Conservation (phyloP, 1,140 invertebrate species). For the Drosophila sulfurigaster region DNA sequence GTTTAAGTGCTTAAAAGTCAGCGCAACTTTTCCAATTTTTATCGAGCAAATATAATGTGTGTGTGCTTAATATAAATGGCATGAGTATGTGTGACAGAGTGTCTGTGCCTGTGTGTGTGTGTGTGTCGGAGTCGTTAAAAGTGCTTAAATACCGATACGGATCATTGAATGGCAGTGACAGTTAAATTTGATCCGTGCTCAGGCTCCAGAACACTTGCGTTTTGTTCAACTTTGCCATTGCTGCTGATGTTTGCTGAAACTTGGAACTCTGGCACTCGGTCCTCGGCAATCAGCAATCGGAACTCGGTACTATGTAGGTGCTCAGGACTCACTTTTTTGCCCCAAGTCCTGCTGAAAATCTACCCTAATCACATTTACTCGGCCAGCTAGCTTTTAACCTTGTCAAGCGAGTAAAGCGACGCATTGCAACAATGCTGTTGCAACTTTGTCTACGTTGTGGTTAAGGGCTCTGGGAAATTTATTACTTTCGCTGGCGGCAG, state of each 20-base stretch:
- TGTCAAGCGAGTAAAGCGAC: constrained; percentile 16
- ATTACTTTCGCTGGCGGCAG: constrained; percentile 52
- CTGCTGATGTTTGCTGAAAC: neutral
- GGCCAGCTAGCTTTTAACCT: constrained; percentile 40
- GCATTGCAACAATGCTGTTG: constrained; percentile 53
- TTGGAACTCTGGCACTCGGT: neutral
- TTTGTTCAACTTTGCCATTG: constrained; percentile 19
- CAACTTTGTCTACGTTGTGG: constrained; percentile 40
- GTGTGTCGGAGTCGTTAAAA: constrained; percentile 61
- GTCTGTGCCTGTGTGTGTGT: constrained; percentile 35
- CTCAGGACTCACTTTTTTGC: constrained; percentile 10
- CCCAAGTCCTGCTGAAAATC: constrained; percentile 21
- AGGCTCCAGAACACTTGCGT: constrained; percentile 22
- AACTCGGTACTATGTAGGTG: neutral
- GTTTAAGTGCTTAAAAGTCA: constrained; percentile 66
- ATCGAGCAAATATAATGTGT: constrained; percentile 67
- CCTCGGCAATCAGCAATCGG: neutral
- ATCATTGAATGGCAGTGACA: constrained; percentile 63
- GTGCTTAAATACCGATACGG: constrained; percentile 72
- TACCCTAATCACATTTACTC: constrained; percentile 58
- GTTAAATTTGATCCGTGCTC: constrained; percentile 47
- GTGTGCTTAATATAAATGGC: constrained; percentile 51
- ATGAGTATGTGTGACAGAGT: constrained; percentile 42
- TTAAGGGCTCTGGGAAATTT: constrained; percentile 59
- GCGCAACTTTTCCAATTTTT: constrained; percentile 68